Base-by-base conservation (phyloP, 2,888 invertebrate genomes). In the Leptura quadrifasciata region DNA sequence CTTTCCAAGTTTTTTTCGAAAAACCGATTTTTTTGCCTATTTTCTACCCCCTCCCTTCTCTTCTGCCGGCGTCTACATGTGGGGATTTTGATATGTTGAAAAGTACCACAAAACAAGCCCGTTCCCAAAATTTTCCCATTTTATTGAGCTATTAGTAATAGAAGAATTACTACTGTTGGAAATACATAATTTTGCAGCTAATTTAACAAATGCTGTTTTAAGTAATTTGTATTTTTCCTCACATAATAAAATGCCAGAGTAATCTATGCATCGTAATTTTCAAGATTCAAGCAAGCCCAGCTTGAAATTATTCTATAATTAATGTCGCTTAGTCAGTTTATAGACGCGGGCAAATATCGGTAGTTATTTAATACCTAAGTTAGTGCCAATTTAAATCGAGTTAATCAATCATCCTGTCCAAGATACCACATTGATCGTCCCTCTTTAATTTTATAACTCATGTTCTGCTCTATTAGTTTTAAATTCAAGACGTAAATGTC, bases 321-420 rank as follows among this genome's bases (percentile, higher is more conserved):
- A 47, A 47, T 47, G 47, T n/a, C n/a, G 4, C 47, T 6, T n/a
- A 15, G 1, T n/a, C 47, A n/a, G 3, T 47, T n/a, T 47, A 47
- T n/a, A 47, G n/a, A 47, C 47, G n/a, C 15, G 47, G n/a, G 47
- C n/a, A 47, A 47, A 47, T 47, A 47, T 47, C 47, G n/a, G 47
- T 47, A 47, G 47, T 47, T 47, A 47, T 47, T 47, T 47, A 47
- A 47, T 47, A 47, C 47, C 47, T n/a, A 47, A 47, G 15, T 15
- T 47, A 47, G n/a, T 47, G 47, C 47, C 47, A 47, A 47, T 47
- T 47, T 47, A 47, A 47, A 47, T 47, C 47, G 15, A 12, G 47
- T n/a, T 47, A 47, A 47, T 47, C 47, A 47, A 47, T 47, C 47
- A 47, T 47, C n/a, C 47, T 47, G 47, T 47, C 47, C 5, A n/a